phyloP scores from a whole-genome alignment of 2,113 vertebrate genomes.

The Gopherus evgoodei region DNA sequence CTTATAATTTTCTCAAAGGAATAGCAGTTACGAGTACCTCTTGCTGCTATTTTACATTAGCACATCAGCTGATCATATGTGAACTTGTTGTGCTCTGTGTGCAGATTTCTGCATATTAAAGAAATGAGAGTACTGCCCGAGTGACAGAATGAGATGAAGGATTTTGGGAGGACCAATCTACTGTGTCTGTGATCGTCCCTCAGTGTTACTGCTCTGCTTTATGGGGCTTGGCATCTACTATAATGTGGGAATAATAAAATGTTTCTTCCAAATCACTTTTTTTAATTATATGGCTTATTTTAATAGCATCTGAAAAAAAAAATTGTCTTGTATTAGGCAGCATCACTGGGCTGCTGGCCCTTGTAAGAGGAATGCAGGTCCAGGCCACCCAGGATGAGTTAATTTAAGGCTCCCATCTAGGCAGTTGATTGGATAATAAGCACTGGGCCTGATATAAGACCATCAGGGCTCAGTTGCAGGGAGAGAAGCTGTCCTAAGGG shows the following conservation, averaged over 20 bases:
- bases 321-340: conserved; percentile 32
- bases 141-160: conserved; percentile 15
- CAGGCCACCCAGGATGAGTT: not conserved
- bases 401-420: not conserved
- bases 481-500: not conserved
- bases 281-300: conserved; percentile 40
- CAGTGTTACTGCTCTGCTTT: not conserved
- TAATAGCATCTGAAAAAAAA: conserved; percentile 42
- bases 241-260: conserved; percentile 45
- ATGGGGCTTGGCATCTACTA: conserved; percentile 23
- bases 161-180: not conserved
- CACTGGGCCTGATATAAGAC: not conserved
- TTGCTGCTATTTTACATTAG: conserved; percentile 61
- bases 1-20: conserved; percentile 74
- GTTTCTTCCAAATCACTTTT: conserved; percentile 30
- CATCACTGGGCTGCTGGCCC: not conserved
- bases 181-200: not conserved
- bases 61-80: conserved; percentile 21
- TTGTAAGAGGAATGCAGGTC: not conserved
- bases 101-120: conserved; percentile 21
- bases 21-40: conserved; percentile 39
- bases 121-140: not conserved
- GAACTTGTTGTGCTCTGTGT: conserved; percentile 8
- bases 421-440: not conserved
- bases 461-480: not conserved